These are phyloP conservation scores for Spizella passerina DNA, from an alignment of 2,797 vertebrate species.

Conservation along the genomic window DNA sequence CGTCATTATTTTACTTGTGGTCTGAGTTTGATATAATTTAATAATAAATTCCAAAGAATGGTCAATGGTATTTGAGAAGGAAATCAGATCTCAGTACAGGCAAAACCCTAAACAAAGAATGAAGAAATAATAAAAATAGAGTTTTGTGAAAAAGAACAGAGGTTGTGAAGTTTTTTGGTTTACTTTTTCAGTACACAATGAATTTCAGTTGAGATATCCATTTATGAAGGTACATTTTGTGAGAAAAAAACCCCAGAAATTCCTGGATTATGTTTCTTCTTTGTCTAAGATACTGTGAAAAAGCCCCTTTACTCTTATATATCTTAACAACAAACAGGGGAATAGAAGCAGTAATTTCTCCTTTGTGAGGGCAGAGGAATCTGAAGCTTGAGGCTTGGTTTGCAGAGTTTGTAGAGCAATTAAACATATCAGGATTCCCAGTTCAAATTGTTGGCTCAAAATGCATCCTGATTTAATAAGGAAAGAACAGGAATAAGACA, in stretches of 20 bases:
- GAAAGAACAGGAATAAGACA: background rate
- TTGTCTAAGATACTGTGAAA: background rate
- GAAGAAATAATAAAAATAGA: background rate
- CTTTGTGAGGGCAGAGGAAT: background rate
- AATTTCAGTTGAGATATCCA: background rate
- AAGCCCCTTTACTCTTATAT: background rate
- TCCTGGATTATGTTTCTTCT: background rate
- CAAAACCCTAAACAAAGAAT: background rate
- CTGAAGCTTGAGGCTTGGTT: background rate
- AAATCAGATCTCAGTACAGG: background rate
- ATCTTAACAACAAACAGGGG: background rate
- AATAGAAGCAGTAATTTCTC: background rate
- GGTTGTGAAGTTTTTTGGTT: background rate
- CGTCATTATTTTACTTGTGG: background rate
- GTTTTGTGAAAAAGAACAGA: background rate
- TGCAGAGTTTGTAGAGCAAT: background rate
- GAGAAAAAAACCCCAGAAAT: background rate
- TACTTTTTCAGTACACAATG: background rate
- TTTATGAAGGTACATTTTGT: background rate
- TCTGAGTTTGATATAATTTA: background rate
- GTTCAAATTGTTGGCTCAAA: background rate
- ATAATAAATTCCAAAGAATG: background rate
- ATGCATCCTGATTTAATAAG: background rate
- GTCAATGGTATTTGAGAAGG: fast-evolving
- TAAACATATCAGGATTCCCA: background rate